Conservation (phyloP, 1,140 invertebrate species). For the Samia ricini region DNA sequence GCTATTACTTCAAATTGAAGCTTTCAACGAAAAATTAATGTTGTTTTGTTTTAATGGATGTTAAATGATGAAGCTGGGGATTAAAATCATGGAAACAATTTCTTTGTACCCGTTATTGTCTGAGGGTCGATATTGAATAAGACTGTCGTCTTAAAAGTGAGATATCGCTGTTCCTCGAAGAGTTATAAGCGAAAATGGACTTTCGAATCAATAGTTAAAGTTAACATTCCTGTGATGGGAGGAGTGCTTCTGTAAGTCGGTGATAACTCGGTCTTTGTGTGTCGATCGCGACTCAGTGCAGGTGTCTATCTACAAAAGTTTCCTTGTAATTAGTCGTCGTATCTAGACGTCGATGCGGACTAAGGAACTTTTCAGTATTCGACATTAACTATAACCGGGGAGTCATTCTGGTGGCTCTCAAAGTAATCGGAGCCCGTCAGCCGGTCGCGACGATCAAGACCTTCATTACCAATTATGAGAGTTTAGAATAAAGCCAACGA, state of each 20-base stretch:
- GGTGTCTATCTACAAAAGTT: constrained; percentile 76
- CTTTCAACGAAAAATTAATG: constrained; percentile 25
- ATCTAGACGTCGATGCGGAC: constrained; percentile 69
- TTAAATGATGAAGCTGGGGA: constrained; percentile 21
- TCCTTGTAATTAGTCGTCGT: constrained; percentile 69
- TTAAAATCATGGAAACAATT: constrained; percentile 43
- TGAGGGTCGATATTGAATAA: constrained; percentile 53
- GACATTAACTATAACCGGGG: constrained; percentile 63
- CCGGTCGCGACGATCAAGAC: constrained; percentile 68
- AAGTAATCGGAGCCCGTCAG: constrained; percentile 72
- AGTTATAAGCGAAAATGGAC: constrained; percentile 29
- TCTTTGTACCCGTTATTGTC: constrained; percentile 37
- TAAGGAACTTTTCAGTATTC: constrained; percentile 71
- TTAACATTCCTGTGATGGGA: constrained; percentile 32
- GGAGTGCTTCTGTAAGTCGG: constrained; percentile 52
- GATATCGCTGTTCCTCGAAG: constrained; percentile 33
- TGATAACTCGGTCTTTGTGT: constrained; percentile 73
- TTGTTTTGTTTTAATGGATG: constrained; percentile 26
- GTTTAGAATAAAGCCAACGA: constrained; percentile 77
- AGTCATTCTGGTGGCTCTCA: constrained; percentile 69
- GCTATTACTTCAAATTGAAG: constrained; percentile 21
- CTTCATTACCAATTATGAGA: constrained; percentile 77
- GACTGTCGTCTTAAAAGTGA: constrained; percentile 40
- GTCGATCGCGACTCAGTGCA: constrained; percentile 59
- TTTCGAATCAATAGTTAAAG: constrained; percentile 35